Percentiles rank a stretch among this genome's conserved stretches.
Evolutionary conservation across 2,113 vertebrate genomes (phyloP).

Genomic region (Halcyon malimbica): DNA sequence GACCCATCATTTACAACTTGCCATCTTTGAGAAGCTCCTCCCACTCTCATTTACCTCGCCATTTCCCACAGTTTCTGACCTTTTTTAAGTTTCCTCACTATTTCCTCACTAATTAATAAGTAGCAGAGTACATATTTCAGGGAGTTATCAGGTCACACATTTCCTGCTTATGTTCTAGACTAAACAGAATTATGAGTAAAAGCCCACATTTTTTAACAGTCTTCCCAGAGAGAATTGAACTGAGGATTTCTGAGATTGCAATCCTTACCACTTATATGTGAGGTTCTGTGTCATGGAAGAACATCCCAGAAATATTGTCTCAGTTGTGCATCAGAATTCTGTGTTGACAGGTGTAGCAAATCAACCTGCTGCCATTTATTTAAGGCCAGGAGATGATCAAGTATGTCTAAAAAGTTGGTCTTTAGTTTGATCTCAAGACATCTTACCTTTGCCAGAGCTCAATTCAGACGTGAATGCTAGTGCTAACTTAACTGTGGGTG

Average conservation of each 20-base stretch:
- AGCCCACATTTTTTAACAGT: background rate
- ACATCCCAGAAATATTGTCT: background rate
- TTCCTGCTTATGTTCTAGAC: background rate
- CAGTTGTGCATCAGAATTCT: background rate
- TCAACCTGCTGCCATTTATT: background rate
- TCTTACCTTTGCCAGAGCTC: background rate
- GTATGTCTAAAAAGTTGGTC: background rate
- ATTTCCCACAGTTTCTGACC: background rate
- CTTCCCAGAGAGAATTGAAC: background rate
- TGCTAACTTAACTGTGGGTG: constrained; percentile 26
- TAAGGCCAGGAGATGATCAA: background rate
- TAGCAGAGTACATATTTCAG: background rate
- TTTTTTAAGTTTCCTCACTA: background rate
- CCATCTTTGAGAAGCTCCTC: background rate
- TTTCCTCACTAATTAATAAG: background rate
- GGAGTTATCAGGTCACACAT: background rate
- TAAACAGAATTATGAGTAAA: background rate
- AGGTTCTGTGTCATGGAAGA: background rate
- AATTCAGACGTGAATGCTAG: background rate
- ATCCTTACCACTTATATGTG: fast-evolving
- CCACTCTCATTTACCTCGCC: background rate
- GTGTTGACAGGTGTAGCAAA: background rate
- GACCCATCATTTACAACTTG: background rate
- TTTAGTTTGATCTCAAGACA: background rate
- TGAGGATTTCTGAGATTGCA: background rate